Conservation (phyloP, 1,140 invertebrate species). For the Chrysomallon squamiferum region DNA sequence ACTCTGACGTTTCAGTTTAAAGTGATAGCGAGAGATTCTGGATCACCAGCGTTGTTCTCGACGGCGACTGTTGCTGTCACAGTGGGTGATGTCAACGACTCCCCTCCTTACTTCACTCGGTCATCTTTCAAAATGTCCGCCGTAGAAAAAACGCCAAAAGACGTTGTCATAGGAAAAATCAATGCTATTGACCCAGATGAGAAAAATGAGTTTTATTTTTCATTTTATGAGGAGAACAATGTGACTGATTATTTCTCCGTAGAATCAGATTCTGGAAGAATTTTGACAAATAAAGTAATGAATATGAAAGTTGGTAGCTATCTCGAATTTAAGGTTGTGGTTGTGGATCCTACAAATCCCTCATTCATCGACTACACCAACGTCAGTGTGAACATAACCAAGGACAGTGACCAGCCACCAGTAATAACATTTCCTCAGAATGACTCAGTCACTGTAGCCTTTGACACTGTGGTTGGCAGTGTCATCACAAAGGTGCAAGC, state of each 20-base stretch:
- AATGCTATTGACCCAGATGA: constrained; percentile 20
- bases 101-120: constrained; percentile 21
- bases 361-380: constrained; percentile 85
- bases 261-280: constrained; percentile 84
- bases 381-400: constrained; percentile 79
- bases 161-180: constrained; percentile 19
- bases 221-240: constrained; percentile 36
- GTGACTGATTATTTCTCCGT: constrained; percentile 73
- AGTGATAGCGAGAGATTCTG: constrained; percentile 39
- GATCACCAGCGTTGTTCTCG: constrained; percentile 64
- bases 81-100: constrained; percentile 24
- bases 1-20: constrained; percentile 35
- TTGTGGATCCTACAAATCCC: constrained; percentile 88
- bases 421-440: constrained; percentile 61
- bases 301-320: constrained; percentile 82
- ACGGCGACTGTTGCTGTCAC: constrained; percentile 12
- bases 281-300: constrained; percentile 69
- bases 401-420: constrained; percentile 74
- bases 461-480: background rate
- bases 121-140: constrained; percentile 25
- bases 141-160: constrained; percentile 26
- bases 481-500: background rate
- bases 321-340: constrained; percentile 86
- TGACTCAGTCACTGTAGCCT: constrained; percentile 26
- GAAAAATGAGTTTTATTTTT: constrained; percentile 31